Evolutionary conservation across 2,888 invertebrate genomes (phyloP).

Genomic region (Amblyjoppa proteus): DNA sequence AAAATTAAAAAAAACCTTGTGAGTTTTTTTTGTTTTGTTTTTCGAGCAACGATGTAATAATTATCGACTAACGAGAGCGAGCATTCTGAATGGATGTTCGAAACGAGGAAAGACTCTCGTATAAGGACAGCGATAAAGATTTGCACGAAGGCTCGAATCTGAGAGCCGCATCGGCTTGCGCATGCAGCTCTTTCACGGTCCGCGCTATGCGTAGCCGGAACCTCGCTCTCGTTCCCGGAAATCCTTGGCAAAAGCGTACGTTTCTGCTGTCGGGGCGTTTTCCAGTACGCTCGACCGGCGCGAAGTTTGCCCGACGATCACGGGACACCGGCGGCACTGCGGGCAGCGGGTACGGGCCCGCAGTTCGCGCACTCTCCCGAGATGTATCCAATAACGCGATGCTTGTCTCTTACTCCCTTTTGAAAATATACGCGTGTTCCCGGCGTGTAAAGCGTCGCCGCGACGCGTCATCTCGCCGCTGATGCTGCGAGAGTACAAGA

Average conservation of each 20-base stretch:
- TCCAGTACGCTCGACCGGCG: conserved; percentile 71
- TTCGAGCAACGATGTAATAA: not conserved
- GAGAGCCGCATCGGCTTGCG: conserved; percentile 59
- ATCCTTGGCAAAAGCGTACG: conserved; percentile 64
- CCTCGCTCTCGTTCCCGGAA: conserved; percentile 80
- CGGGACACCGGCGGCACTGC: conserved; percentile 51
- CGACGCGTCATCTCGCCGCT: conserved; percentile 6
- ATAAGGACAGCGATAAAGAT: conserved; percentile 16
- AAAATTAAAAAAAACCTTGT: not conserved
- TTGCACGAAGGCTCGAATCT: conserved; percentile 47
- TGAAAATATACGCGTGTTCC: conserved; percentile 61
- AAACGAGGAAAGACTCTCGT: conserved; percentile 2
- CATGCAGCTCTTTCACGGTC: conserved; percentile 54
- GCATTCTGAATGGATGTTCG: not conserved
- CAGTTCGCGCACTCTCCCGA: conserved; percentile 18
- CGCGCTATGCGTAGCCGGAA: conserved; percentile 80
- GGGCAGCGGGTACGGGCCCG: conserved; percentile 13
- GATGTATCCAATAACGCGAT: conserved; percentile 68
- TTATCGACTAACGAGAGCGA: not conserved
- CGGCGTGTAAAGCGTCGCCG: conserved; percentile 54
- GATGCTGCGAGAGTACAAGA: conserved; percentile 1
- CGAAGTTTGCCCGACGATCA: conserved; percentile 60
- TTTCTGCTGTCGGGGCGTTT: conserved; percentile 79
- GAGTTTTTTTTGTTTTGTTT: not conserved
- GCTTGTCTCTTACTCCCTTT: conserved; percentile 48